Evolutionary conservation across 2,888 invertebrate species (phyloP).

Genomic region (Drosophila paranaensis): DNA sequence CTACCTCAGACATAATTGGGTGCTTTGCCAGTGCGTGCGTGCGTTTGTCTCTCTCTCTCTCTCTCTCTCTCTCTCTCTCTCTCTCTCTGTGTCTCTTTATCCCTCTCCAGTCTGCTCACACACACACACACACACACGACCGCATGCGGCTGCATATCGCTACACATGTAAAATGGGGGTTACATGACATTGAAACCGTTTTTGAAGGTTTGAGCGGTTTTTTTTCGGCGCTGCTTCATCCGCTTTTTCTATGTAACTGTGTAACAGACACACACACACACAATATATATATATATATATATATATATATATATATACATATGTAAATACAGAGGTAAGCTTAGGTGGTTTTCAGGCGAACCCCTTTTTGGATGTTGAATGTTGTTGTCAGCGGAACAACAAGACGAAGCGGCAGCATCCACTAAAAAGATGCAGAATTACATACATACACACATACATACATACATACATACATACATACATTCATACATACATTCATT

Average conservation of each 20-base stretch:
- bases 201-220: constrained; percentile 69
- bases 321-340: not conserved
- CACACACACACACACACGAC: not conserved
- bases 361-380: constrained; percentile 8
- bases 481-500: too few species aligned
- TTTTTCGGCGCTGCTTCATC: not conserved
- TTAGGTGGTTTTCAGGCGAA: constrained; percentile 5
- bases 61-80: not conserved
- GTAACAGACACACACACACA: not conserved
- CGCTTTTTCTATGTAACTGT: constrained; percentile 1
- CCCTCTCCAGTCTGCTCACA: not conserved
- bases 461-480: not conserved
- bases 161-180: constrained; percentile 65
- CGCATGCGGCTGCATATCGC: constrained; percentile 21
- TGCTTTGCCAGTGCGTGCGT: constrained; percentile 36
- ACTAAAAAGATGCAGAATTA: not conserved
- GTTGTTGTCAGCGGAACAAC: not conserved
- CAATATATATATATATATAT: not conserved
- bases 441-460: not conserved
- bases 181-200: constrained; percentile 78
- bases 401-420: not conserved
- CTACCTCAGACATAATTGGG: constrained; percentile 38
- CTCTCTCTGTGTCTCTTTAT: not conserved
- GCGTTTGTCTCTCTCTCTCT: not conserved
- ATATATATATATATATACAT: not conserved